Base-by-base conservation (phyloP, 2,888 invertebrate species). In the Agapostemon virescens region DNA sequence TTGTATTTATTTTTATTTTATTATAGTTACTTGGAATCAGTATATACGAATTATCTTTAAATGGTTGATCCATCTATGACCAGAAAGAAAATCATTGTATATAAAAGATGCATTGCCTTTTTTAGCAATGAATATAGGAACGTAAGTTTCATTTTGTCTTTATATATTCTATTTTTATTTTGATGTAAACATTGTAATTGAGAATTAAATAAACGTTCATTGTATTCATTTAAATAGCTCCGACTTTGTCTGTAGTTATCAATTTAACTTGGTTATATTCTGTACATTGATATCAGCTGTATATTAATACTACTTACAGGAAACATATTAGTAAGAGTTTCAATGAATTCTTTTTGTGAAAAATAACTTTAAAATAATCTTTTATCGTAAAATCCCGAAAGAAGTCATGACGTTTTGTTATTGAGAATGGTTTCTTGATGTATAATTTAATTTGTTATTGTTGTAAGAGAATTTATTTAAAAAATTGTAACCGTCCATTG, bases 161-260 rank as follows among this genome's bases (percentile, higher is more conserved):
- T 75, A 70, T 74, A 78, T 66, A 78, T 71, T 36, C 36, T 66
- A 61, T 76, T 73, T 81, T 84, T 42, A 73, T 69, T 55, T 42
- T 38, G 23, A 63, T 73, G 30, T 82, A 74, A 71, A 61, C 61
- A 68, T n/a, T 84, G 69, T 85, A 78, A 74, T 77, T 83, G 76
- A 74, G 45, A 67, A 70, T 79, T 40, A 61, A 83, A 82, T 86
- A 85, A 87, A 87, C 63, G 66, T 71, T 71, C 23, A 68, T 30
- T 49, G 49, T n/a, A 73, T 79, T 80, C 15, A 73, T 49, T 45
- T 64, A 30, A 4, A 58, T 15, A 13, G 49, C 17, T 23, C 26
- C 13, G 2, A 33, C 61, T 2, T 30, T 13, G 45, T 67, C 30
- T n/a, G 4, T 26, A 52, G 58, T 36, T 33, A 26, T 17, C 15